Evolutionary conservation across 2,888 invertebrate genomes (phyloP).

Genomic region (Nudaria mundana): DNA sequence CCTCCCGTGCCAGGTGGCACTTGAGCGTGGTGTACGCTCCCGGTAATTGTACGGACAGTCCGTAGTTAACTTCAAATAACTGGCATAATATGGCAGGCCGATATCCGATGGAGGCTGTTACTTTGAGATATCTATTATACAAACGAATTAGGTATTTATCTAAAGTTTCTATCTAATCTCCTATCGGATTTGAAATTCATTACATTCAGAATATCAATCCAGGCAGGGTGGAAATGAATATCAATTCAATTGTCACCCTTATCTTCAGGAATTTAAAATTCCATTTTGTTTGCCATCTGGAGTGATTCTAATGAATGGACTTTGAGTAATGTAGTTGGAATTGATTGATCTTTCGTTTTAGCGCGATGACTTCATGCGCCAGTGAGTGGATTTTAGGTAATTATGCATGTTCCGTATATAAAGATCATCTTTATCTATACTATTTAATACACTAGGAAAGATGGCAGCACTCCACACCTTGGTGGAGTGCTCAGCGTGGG

Average conservation of each 20-base stretch:
- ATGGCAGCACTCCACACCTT: too few relatives aligned
- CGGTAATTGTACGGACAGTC: too few relatives aligned
- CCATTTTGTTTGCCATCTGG: constrained; percentile 10
- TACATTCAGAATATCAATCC: constrained; percentile 7
- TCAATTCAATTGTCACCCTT: constrained; percentile 18
- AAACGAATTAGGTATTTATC: constrained; percentile 6
- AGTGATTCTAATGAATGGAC: constrained; percentile 5
- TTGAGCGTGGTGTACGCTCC: too few relatives aligned
- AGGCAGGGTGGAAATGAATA: constrained; percentile 6
- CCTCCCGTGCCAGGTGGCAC: too few relatives aligned
- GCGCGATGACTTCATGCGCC: constrained; percentile 3
- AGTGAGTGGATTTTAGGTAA: constrained; percentile 2
- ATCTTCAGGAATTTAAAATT: constrained; percentile 20
- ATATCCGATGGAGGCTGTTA: too few relatives aligned
- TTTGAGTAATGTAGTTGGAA: constrained; percentile 16
- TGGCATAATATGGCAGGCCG: too few relatives aligned
- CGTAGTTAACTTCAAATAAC: too few relatives aligned
- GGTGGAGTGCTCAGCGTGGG: too few relatives aligned
- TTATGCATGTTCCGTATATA: too few relatives aligned
- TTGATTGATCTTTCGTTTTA: constrained; percentile 14
- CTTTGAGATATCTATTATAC: too few relatives aligned
- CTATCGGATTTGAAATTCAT: constrained; percentile 14
- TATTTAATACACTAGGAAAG: too few relatives aligned
- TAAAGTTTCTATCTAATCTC: constrained; percentile 10
- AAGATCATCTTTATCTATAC: too few relatives aligned